A percentile compares a stretch with the other conserved stretches of the same genome.
These are phyloP conservation scores for Bilobella aurantiaca DNA, from an alignment of 1,140 invertebrate species.

Conservation along the genomic window DNA sequence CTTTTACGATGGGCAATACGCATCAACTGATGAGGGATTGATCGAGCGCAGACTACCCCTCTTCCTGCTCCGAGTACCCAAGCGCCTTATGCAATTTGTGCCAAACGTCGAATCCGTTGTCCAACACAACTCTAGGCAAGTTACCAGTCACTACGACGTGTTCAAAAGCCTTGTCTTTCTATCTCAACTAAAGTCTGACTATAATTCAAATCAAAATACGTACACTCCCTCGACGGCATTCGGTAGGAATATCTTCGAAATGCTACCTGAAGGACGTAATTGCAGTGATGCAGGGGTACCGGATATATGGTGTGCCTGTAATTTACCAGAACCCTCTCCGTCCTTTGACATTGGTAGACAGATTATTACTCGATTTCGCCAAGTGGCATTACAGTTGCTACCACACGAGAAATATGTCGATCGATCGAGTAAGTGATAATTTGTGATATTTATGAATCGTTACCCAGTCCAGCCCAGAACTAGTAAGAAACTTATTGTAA, in stretches of 20 bases:
- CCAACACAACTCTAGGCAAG: not conserved
- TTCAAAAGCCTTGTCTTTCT: not conserved
- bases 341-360: too few relatives aligned
- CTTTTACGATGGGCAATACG: constrained; percentile 1
- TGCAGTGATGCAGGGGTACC: constrained; percentile 3
- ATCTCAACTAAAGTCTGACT: not conserved
- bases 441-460: too few relatives aligned
- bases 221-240: not conserved
- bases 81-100: not conserved
- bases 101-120: not conserved
- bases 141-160: not conserved
- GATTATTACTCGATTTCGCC: too few relatives aligned
- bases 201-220: too few relatives aligned
- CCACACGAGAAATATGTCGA: too few relatives aligned
- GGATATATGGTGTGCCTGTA: not conserved
- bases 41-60: constrained; percentile 1
- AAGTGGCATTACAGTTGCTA: too few relatives aligned
- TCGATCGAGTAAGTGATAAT: too few relatives aligned
- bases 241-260: not conserved
- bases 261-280: not conserved
- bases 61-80: not conserved
- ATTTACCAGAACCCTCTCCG: not conserved
- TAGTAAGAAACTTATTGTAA: too few relatives aligned
- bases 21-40: not conserved
- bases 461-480: too few relatives aligned